phyloP scores from a whole-genome alignment of 1,140 invertebrate species.

The Drosophila teissieri region DNA sequence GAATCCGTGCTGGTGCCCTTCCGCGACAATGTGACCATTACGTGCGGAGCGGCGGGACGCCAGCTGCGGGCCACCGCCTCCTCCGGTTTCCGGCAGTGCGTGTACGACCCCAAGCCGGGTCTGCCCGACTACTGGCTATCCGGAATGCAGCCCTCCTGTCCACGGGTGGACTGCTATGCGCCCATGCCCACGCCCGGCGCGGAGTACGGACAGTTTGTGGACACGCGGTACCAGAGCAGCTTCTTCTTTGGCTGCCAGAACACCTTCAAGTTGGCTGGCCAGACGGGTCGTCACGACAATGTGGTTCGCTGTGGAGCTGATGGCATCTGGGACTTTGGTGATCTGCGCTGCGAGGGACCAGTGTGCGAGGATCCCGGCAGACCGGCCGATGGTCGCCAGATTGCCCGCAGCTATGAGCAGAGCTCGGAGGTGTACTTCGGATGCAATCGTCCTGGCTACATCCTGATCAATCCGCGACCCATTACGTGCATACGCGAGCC shows the following conservation, averaged over 20 bases:
- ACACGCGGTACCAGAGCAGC: constrained; percentile 95
- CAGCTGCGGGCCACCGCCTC: constrained; percentile 92
- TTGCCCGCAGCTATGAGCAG: constrained; percentile 96
- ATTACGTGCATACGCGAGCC: constrained; percentile 96
- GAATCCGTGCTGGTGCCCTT: constrained; percentile 94
- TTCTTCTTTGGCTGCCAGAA: constrained; percentile 99
- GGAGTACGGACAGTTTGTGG: constrained; percentile 94
- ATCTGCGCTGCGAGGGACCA: constrained; percentile 97
- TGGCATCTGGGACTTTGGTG: constrained; percentile 98
- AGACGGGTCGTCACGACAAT: constrained; percentile 95
- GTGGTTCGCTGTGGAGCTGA: constrained; percentile 95
- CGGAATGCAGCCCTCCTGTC: constrained; percentile 93
- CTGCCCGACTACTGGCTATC: constrained; percentile 96
- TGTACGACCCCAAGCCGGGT: constrained; percentile 96
- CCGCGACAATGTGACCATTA: constrained; percentile 94
- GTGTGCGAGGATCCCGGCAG: constrained; percentile 97
- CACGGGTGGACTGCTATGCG: constrained; percentile 93
- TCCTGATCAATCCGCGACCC: constrained; percentile 94
- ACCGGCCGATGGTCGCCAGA: constrained; percentile 95
- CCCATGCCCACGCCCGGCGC: constrained; percentile 96
- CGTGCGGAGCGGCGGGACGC: constrained; percentile 91
- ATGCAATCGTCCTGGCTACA: constrained; percentile 96
- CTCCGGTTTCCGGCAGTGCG: constrained; percentile 95
- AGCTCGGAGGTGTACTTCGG: constrained; percentile 95
- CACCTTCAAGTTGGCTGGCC: constrained; percentile 96